Conservation (phyloP, 1,140 invertebrate species). For the Rhynchophorus ferrugineus region DNA sequence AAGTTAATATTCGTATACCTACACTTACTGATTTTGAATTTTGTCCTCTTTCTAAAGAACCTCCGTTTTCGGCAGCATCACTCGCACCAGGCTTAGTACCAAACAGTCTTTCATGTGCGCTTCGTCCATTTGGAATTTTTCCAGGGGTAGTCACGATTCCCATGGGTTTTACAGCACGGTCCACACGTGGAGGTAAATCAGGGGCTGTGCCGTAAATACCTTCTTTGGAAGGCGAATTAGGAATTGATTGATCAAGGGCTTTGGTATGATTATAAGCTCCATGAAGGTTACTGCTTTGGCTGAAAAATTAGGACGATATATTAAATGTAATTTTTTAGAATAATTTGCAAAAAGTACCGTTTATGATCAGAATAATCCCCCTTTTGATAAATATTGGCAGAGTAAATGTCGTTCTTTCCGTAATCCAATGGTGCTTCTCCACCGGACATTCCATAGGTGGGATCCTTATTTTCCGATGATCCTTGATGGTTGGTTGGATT, state of each 20-base stretch:
- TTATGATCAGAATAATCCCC: conserved; percentile 22
- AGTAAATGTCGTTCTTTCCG: conserved; percentile 21
- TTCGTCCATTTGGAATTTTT: conserved; percentile 29
- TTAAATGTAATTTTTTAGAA: too few species aligned
- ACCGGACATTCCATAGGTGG: conserved; percentile 22
- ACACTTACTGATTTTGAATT: conserved; percentile 49
- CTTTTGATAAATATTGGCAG: conserved; percentile 23
- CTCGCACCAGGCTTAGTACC: conserved; percentile 39
- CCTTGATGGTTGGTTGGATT: conserved; percentile 21
- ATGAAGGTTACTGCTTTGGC: conserved; percentile 37
- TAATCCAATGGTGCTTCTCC: conserved; percentile 25
- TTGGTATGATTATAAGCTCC: conserved; percentile 32
- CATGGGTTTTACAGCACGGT: conserved; percentile 66
- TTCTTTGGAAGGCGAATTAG: conserved; percentile 31
- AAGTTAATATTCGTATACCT: background rate
- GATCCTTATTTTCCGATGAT: conserved; percentile 9
- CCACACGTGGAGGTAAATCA: conserved; percentile 75
- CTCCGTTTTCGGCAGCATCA: conserved; percentile 23
- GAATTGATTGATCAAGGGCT: conserved; percentile 22
- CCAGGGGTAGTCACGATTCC: conserved; percentile 34
- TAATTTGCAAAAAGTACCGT: too few species aligned
- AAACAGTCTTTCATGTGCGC: conserved; percentile 56
- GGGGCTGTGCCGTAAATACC: conserved; percentile 48
- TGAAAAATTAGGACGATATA: too few species aligned
- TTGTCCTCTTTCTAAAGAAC: conserved; percentile 49